phyloP scores from a whole-genome alignment of 1,140 invertebrate genomes.

The Micrasema minimum region DNA sequence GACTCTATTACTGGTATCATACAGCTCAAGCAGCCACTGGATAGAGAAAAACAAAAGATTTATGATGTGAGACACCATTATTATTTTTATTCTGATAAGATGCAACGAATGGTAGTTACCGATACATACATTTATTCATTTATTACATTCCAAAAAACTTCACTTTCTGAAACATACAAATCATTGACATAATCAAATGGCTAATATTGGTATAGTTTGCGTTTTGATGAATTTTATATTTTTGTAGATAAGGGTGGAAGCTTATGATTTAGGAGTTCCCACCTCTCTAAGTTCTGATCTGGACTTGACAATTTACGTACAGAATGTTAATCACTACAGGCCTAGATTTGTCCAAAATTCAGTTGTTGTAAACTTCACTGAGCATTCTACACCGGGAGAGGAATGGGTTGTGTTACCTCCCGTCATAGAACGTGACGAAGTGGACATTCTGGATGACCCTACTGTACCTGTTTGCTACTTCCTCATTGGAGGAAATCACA shows the following conservation, averaged over 20 bases:
- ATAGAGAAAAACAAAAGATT: constrained; percentile 86
- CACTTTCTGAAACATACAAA: background rate
- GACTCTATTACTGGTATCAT: constrained; percentile 82
- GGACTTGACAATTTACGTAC: constrained; percentile 89
- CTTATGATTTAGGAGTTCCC: constrained; percentile 86
- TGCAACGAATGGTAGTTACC: too few relatives aligned
- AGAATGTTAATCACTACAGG: constrained; percentile 89
- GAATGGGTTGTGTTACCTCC: constrained; percentile 79
- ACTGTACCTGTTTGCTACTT: constrained; percentile 87
- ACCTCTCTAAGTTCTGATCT: constrained; percentile 87
- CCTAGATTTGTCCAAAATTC: constrained; percentile 85
- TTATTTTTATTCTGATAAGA: too few relatives aligned
- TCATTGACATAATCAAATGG: too few relatives aligned
- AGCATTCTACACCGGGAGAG: constrained; percentile 76
- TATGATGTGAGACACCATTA: constrained; percentile 86
- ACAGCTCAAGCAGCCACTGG: constrained; percentile 74
- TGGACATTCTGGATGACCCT: constrained; percentile 81
- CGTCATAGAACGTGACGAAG: constrained; percentile 86
- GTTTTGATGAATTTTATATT: background rate
- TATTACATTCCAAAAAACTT: background rate
- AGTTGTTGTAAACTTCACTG: constrained; percentile 82
- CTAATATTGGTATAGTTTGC: too few relatives aligned
- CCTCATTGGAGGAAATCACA: constrained; percentile 83
- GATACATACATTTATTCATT: too few relatives aligned
- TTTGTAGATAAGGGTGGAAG: constrained; percentile 86